Conservation (phyloP, 2,113 vertebrate genomes). For the Amazona vittata region DNA sequence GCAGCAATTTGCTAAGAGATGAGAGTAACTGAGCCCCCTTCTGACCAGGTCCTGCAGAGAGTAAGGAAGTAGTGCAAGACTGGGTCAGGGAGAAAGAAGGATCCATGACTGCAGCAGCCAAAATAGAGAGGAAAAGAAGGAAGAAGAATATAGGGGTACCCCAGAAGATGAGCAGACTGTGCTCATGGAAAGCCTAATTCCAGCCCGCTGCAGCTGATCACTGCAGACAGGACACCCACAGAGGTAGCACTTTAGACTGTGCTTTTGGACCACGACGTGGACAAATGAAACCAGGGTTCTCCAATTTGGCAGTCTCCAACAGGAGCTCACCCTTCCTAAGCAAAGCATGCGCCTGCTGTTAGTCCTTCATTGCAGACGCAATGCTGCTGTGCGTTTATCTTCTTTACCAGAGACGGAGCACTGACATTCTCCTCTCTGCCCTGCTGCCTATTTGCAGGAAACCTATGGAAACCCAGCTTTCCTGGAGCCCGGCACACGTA, state of each 20-base stretch:
- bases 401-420: background rate
- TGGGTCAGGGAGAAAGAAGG: background rate
- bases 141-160: background rate
- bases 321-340: background rate
- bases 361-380: background rate
- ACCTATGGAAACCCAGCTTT: background rate
- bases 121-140: background rate
- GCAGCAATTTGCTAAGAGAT: background rate
- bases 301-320: background rate
- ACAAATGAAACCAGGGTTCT: background rate
- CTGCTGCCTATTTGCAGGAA: background rate
- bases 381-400: background rate
- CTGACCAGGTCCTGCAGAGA: background rate
- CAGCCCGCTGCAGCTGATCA: fast-evolving
- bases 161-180: fast-evolving
- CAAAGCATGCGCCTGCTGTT: background rate
- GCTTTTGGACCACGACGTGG: fast-evolving
- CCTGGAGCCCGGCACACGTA: fast-evolving
- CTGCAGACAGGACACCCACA: background rate
- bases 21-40: background rate
- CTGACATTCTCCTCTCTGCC: background rate
- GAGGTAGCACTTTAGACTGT: background rate
- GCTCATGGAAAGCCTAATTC: background rate
- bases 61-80: background rate
- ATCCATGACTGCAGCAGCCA: background rate